A percentile compares a stretch with the other conserved stretches of the same genome.
phyloP scores from a whole-genome alignment of 2,113 vertebrate species.

The Tiliqua scincoides region DNA sequence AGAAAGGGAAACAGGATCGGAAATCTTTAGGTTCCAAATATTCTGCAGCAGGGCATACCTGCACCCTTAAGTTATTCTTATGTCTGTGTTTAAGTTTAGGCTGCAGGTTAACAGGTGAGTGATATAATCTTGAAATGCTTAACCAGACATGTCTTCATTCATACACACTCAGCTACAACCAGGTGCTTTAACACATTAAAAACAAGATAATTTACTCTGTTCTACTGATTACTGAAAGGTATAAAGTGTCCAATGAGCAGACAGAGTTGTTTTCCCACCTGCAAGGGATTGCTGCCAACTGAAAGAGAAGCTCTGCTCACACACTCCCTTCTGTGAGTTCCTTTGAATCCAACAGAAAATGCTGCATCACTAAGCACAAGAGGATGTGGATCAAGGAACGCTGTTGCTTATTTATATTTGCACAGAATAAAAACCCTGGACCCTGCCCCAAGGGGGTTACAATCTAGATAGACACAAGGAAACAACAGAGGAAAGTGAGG shows the following conservation, averaged over 20 bases:
- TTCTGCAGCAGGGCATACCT: background rate
- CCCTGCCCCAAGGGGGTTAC: too few relatives aligned
- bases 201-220: background rate
- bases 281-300: background rate
- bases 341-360: background rate
- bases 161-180: background rate
- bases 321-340: background rate
- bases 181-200: background rate
- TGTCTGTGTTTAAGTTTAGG: background rate
- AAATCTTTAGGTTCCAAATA: background rate
- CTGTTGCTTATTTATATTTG: too few relatives aligned
- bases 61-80: background rate
- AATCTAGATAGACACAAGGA: too few relatives aligned
- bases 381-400: background rate
- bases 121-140: background rate
- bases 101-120: conserved; percentile 50
- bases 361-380: background rate
- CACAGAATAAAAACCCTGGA: too few relatives aligned
- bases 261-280: too few relatives aligned
- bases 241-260: background rate
- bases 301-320: background rate
- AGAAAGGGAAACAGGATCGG: background rate
- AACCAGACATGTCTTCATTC: background rate
- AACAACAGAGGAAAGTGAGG: too few relatives aligned
- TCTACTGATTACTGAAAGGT: background rate